Conservation (phyloP, 1,140 invertebrate species). For the Bombus vancouverensis region DNA sequence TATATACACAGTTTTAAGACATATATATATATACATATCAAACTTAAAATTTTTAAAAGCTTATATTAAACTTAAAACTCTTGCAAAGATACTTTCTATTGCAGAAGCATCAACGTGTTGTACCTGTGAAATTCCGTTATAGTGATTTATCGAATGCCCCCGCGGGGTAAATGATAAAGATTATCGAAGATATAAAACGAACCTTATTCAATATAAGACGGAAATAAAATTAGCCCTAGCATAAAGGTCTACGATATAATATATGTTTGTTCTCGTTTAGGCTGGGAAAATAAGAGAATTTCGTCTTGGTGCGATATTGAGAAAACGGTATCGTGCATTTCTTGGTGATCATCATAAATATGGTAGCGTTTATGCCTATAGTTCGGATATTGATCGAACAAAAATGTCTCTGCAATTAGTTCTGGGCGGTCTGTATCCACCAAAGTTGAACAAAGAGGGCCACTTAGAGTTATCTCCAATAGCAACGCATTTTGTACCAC, state of each 20-base stretch:
- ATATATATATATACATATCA: no score
- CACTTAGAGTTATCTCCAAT: slow-evolving; percentile 73
- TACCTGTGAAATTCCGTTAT: no score
- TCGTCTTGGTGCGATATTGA: slow-evolving; percentile 82
- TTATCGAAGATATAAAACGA: neutral
- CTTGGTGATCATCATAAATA: slow-evolving; percentile 80
- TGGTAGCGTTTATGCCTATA: slow-evolving; percentile 78
- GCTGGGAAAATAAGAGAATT: slow-evolving; percentile 82
- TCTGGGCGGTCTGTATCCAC: slow-evolving; percentile 84
- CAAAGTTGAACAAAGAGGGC: slow-evolving; percentile 79
- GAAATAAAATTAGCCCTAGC: neutral
- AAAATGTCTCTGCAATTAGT: slow-evolving; percentile 84
- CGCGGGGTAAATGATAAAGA: no score
- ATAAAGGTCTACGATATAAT: neutral
- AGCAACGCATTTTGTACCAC: slow-evolving; percentile 54
- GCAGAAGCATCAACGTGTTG: no score
- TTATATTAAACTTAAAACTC: no score
- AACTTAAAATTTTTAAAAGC: no score
- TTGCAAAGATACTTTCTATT: no score
- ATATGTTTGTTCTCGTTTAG: slow-evolving; percentile 66
- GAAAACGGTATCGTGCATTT: slow-evolving; percentile 81
- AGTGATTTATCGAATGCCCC: no score
- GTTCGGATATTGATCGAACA: slow-evolving; percentile 83
- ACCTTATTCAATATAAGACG: neutral
- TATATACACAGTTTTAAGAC: no score